These are phyloP conservation scores for Eulemur macaco DNA, from an alignment of 2,113 vertebrate genomes.

Conservation along the genomic window DNA sequence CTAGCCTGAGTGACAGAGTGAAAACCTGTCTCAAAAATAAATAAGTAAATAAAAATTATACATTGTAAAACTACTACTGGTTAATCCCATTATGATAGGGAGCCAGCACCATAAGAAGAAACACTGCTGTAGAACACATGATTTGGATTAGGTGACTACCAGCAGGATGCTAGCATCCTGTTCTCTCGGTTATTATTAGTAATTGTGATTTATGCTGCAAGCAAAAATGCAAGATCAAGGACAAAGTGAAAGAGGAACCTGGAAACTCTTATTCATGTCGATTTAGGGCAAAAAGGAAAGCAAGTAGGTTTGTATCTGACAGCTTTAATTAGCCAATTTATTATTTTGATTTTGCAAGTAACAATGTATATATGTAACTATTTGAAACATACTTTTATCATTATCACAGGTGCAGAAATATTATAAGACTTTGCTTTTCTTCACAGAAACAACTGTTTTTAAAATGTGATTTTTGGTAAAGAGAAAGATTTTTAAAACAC, in stretches of 20 bases:
- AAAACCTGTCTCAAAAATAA: too few relatives aligned
- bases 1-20: too few relatives aligned
- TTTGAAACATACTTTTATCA: not conserved
- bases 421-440: not conserved
- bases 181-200: not conserved
- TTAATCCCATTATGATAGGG: not conserved
- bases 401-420: not conserved
- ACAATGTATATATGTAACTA: not conserved
- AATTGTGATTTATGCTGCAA: not conserved
- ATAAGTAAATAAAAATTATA: not conserved
- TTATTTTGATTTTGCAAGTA: constrained; percentile 9
- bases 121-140: not conserved
- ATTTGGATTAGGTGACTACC: not conserved
- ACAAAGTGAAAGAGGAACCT: not conserved
- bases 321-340: not conserved
- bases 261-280: not conserved
- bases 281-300: constrained; percentile 15
- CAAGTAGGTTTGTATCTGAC: not conserved
- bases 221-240: constrained; percentile 11
- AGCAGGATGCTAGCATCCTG: not conserved
- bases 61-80: not conserved
- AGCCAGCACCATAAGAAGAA: not conserved
- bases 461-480: not conserved
- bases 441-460: not conserved
- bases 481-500: not conserved